Evolutionary conservation across 2,888 invertebrate genomes (phyloP).

Genomic region (Meteorus colon): DNA sequence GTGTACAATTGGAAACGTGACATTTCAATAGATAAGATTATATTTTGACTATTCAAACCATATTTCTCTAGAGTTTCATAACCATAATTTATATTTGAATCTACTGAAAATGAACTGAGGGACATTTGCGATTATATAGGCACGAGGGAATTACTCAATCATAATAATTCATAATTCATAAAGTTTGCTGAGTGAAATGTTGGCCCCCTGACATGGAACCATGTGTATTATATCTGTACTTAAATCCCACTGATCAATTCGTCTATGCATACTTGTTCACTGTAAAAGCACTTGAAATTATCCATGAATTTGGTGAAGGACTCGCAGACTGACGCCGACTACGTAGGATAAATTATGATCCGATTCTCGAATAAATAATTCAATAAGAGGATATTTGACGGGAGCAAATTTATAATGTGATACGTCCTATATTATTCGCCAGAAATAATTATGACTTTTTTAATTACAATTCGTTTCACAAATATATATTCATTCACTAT

Average conservation of each 20-base stretch:
- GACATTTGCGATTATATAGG: background rate
- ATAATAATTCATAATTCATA: conserved; percentile 29
- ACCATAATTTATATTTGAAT: conserved; percentile 4
- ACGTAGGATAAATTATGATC: background rate
- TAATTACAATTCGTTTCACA: background rate
- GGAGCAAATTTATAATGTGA: background rate
- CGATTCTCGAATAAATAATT: background rate
- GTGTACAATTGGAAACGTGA: background rate
- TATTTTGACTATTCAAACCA: background rate
- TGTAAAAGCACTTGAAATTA: conserved; percentile 4
- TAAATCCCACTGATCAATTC: background rate
- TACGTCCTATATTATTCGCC: background rate
- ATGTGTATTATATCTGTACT: background rate
- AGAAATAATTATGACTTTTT: background rate
- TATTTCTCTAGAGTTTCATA: conserved; percentile 1
- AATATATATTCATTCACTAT: too few relatives aligned
- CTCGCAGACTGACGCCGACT: background rate
- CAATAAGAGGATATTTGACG: background rate
- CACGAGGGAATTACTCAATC: conserved; percentile 24
- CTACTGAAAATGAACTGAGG: background rate
- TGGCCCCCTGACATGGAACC: background rate
- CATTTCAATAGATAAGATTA: background rate
- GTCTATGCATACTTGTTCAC: background rate
- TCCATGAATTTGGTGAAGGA: background rate
- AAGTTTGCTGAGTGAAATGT: conserved; percentile 16